Conservation (phyloP, 2,113 vertebrate species). For the Chaenogobius annularis region DNA sequence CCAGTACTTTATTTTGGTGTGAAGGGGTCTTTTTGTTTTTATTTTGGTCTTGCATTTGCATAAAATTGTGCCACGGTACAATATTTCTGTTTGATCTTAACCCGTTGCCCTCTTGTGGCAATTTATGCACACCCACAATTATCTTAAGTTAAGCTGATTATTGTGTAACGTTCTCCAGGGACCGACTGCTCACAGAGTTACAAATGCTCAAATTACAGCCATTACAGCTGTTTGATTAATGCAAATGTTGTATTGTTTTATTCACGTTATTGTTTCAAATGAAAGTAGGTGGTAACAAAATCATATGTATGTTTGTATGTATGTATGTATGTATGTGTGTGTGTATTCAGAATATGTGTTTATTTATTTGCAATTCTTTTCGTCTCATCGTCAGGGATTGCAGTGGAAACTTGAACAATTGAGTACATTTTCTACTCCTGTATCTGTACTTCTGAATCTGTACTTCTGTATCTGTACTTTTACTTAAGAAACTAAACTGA, state of each 20-base stretch:
- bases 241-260: background rate
- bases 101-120: constrained; percentile 1
- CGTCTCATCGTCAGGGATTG: too few relatives aligned
- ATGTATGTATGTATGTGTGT: too few relatives aligned
- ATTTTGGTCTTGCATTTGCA: constrained; percentile 30
- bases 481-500: too few relatives aligned
- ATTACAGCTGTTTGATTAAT: background rate
- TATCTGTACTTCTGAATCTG: too few relatives aligned
- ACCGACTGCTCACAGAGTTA: background rate
- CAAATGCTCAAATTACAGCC: background rate
- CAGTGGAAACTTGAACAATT: too few relatives aligned
- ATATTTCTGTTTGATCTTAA: constrained; percentile 8
- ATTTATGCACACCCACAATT: constrained; percentile 9
- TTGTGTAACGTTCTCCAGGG: constrained; percentile 2
- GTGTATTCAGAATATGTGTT: too few relatives aligned
- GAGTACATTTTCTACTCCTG: too few relatives aligned
- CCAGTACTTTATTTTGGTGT: background rate
- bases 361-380: too few relatives aligned
- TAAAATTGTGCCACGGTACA: background rate
- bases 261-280: background rate
- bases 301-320: too few relatives aligned
- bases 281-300: background rate
- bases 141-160: constrained; percentile 1
- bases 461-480: too few relatives aligned
- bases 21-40: constrained; percentile 32